Conservation (phyloP, 2,113 vertebrate species). For the Caretta caretta region DNA sequence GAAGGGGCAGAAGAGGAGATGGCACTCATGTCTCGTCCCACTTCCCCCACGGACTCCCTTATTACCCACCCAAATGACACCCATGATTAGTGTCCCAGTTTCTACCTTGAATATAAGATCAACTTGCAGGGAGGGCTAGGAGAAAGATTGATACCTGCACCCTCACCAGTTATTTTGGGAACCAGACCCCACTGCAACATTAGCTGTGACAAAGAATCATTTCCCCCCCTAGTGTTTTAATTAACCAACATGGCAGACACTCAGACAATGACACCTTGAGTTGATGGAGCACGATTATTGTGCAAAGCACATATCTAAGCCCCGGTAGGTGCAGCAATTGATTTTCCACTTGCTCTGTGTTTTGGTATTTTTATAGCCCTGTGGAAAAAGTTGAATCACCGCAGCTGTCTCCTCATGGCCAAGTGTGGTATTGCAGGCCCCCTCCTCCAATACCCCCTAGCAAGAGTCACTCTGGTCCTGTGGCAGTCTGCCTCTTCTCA, state of each 20-base stretch:
- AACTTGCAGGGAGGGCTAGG: neutral
- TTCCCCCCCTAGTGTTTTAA: neutral
- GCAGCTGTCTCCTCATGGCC: too few species aligned
- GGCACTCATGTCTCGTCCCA: neutral
- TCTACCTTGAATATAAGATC: neutral
- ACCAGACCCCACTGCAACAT: neutral
- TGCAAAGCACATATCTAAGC: neutral
- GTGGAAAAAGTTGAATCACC: too few species aligned
- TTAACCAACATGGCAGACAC: neutral
- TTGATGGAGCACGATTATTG: neutral
- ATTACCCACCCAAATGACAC: neutral
- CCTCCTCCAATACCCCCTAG: too few species aligned
- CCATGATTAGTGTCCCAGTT: neutral
- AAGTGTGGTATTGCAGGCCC: too few species aligned
- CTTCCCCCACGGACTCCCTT: neutral
- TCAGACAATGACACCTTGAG: neutral
- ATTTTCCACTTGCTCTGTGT: neutral
- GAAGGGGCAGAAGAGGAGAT: neutral
- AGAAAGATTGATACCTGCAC: neutral
- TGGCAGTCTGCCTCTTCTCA: too few species aligned
- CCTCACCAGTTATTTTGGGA: neutral
- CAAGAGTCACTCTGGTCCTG: too few species aligned
- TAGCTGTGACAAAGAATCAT: accelerated
- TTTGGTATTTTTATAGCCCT: neutral
- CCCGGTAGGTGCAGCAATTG: neutral